Percentiles rank a stretch among this genome's conserved stretches.
Evolutionary conservation across 2,113 vertebrate genomes (phyloP).

Genomic region (Drymodes brunneopygia): DNA sequence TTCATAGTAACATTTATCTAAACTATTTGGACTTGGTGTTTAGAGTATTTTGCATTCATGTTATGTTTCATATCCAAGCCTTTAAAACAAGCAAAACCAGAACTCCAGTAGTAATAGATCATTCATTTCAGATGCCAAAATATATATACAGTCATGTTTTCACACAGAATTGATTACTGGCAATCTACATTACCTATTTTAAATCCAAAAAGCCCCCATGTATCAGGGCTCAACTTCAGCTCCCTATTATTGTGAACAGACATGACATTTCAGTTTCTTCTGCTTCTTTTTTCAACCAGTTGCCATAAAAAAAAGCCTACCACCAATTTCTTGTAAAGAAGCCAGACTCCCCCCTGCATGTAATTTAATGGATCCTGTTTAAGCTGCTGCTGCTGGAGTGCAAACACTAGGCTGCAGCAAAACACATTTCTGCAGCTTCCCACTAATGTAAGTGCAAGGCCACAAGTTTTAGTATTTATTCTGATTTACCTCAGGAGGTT

Average conservation of each 20-base stretch:
- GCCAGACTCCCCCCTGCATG: neutral
- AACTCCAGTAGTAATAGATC: neutral
- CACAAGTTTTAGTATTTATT: neutral
- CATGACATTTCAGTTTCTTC: neutral
- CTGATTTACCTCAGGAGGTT: constrained; percentile 88
- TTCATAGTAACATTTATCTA: neutral
- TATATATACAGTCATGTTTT: neutral
- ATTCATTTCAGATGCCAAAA: neutral
- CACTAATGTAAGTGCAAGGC: neutral
- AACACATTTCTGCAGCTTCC: neutral
- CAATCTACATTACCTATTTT: neutral
- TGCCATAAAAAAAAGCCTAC: neutral
- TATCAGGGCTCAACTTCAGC: neutral
- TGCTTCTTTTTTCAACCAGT: neutral
- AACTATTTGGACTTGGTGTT: neutral
- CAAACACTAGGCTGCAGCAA: neutral
- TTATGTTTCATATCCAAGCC: neutral
- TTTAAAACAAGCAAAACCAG: neutral
- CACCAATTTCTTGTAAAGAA: neutral
- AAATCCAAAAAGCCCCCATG: neutral
- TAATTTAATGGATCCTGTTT: neutral
- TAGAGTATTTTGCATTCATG: neutral
- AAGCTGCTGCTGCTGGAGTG: neutral
- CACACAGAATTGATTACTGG: neutral
- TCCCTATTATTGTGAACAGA: neutral